Evolutionary conservation across 1,140 invertebrate genomes (phyloP).

Genomic region (Camponotus floridanus): DNA sequence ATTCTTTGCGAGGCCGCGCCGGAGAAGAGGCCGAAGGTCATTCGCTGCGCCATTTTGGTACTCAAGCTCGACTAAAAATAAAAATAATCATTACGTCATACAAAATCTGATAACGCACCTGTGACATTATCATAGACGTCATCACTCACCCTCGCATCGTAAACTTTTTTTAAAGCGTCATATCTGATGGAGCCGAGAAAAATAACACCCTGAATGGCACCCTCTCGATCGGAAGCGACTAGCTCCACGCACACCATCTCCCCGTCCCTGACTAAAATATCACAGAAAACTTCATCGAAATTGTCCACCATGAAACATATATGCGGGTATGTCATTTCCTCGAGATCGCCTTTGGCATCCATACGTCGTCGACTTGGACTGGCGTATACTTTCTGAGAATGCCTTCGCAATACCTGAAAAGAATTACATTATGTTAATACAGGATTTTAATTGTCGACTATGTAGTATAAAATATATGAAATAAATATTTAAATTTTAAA

Average conservation of each 20-base stretch:
- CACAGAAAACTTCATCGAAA: conserved; percentile 99
- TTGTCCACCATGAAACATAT: conserved; percentile 99
- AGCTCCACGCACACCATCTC: conserved; percentile 99
- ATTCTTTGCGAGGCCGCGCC: conserved; percentile 93
- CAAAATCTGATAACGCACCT: not conserved
- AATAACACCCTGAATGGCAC: conserved; percentile 95
- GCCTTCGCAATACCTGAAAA: conserved; percentile 92
- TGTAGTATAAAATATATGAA: not conserved
- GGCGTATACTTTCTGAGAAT: conserved; percentile 98
- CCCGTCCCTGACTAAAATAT: conserved; percentile 97
- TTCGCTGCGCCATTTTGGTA: conserved; percentile 97
- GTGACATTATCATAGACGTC: too few species aligned
- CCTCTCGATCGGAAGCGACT: conserved; percentile 95
- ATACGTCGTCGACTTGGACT: conserved; percentile 98
- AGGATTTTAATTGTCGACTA: not conserved
- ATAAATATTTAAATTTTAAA: not conserved
- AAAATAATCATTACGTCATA: conserved; percentile 23
- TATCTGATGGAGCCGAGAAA: conserved; percentile 99
- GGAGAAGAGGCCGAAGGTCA: conserved; percentile 97
- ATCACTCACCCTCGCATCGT: conserved; percentile 95
- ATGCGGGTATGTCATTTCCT: conserved; percentile 99
- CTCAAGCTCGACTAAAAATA: conserved; percentile 94
- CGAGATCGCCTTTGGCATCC: conserved; percentile 99
- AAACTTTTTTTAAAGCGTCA: conserved; percentile 98
- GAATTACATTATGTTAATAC: not conserved